Percentiles rank a stretch among this genome's conserved stretches.
Evolutionary conservation across 2,888 invertebrate genomes (phyloP).

Genomic region (Leucania comma): DNA sequence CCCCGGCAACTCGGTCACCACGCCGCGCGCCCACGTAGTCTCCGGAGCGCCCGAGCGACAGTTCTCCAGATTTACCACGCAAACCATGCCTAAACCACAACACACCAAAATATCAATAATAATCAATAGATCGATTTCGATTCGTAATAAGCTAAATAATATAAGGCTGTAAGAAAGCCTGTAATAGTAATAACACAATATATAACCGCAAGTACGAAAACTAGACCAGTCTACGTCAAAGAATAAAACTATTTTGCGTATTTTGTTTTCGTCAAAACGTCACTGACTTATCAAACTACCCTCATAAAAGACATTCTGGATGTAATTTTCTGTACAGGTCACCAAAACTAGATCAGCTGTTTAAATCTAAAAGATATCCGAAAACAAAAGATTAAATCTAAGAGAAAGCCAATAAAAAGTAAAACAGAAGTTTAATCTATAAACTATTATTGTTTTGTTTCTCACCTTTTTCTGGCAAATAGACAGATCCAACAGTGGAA

Average conservation of each 20-base stretch:
- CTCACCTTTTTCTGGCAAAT: constrained; percentile 89
- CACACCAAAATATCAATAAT: not conserved
- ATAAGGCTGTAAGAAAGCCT: too few species aligned
- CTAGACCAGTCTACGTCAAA: too few species aligned
- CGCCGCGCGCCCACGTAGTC: constrained; percentile 91
- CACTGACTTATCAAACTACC: too few species aligned
- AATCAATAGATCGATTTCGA: not conserved
- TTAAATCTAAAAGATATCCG: too few species aligned
- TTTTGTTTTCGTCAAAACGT: too few species aligned
- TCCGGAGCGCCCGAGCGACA: constrained; percentile 73
- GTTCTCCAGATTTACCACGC: constrained; percentile 75
- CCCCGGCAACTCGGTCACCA: constrained; percentile 85
- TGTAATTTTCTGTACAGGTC: too few species aligned
- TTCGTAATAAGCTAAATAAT: not conserved
- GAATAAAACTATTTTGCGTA: too few species aligned
- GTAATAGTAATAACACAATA: not conserved
- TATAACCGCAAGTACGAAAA: too few species aligned
- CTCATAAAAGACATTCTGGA: too few species aligned
- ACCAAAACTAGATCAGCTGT: not conserved
- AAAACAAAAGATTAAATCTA: too few species aligned
- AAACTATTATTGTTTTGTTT: not conserved
- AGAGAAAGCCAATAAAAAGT: too few species aligned
- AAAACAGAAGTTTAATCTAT: not conserved
- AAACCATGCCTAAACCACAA: constrained; percentile 76
- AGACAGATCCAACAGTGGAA: constrained; percentile 75